phyloP scores from a whole-genome alignment of 2,113 vertebrate species.

The Ochotona curzoniae region DNA sequence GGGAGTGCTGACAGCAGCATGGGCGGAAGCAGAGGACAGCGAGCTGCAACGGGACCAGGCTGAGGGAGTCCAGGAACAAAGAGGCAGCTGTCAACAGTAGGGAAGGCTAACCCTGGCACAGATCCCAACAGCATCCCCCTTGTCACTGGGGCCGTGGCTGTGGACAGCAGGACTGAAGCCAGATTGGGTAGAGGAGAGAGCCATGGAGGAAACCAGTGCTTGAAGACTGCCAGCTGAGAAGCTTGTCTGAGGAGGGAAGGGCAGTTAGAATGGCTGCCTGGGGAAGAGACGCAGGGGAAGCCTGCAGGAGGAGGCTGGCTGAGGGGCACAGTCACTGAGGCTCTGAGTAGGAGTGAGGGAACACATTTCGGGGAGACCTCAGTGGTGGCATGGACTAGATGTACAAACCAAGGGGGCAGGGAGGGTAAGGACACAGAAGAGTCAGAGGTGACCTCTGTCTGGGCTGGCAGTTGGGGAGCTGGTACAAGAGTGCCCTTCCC shows the following conservation, averaged over 20 bases:
- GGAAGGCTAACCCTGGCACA: neutral
- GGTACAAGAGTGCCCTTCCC: no score
- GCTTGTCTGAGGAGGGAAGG: neutral
- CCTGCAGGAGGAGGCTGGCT: neutral
- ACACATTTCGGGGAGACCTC: neutral
- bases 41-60: neutral
- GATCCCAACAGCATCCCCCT: neutral
- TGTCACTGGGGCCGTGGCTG: neutral
- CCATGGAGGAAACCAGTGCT: accelerated
- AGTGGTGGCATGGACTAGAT: neutral
- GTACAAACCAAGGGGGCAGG: neutral
- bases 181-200: neutral
- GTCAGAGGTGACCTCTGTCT: neutral
- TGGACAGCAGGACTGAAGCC: neutral
- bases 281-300: neutral
- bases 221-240: neutral
- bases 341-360: neutral
- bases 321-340: neutral
- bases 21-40: neutral
- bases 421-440: neutral
- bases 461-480: neutral
- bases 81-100: neutral
- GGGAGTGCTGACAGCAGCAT: neutral
- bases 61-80: neutral
- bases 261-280: no score